Percentiles rank a stretch among this genome's conserved stretches.
phyloP scores from a whole-genome alignment of 2,888 invertebrate genomes.

The Proisotoma minuta region DNA sequence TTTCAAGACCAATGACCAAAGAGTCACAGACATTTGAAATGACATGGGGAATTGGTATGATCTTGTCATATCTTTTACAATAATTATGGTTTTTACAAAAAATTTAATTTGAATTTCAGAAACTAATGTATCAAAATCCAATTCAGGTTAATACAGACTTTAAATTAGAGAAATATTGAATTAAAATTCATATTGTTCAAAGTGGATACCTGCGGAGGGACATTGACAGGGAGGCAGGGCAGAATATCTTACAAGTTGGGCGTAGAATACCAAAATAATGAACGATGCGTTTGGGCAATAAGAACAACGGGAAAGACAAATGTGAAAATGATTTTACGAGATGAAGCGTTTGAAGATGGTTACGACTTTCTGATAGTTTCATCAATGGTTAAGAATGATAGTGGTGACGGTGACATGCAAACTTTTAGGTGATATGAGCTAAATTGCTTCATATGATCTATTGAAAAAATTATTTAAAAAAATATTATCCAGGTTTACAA shows the following conservation, averaged over 20 bases:
- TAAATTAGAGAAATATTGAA: background rate
- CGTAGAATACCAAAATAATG: constrained; percentile 10
- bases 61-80: background rate
- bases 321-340: constrained; percentile 11
- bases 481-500: no score
- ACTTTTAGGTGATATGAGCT: no score
- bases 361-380: constrained; percentile 19
- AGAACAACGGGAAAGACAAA: constrained; percentile 1
- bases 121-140: background rate
- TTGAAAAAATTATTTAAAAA: no score
- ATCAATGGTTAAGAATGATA: background rate
- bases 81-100: no score
- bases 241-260: constrained; percentile 15
- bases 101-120: background rate
- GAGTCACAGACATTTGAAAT: background rate
- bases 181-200: background rate
- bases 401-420: background rate
- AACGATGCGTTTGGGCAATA: constrained; percentile 23
- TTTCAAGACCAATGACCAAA: background rate
- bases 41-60: background rate
- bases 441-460: no score
- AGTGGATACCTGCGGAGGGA: constrained; percentile 19
- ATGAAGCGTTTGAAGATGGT: constrained; percentile 16
- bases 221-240: constrained; percentile 14
- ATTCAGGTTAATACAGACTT: no score